Evolutionary conservation across 1,140 invertebrate species (phyloP).

Genomic region (Myzus persicae): DNA sequence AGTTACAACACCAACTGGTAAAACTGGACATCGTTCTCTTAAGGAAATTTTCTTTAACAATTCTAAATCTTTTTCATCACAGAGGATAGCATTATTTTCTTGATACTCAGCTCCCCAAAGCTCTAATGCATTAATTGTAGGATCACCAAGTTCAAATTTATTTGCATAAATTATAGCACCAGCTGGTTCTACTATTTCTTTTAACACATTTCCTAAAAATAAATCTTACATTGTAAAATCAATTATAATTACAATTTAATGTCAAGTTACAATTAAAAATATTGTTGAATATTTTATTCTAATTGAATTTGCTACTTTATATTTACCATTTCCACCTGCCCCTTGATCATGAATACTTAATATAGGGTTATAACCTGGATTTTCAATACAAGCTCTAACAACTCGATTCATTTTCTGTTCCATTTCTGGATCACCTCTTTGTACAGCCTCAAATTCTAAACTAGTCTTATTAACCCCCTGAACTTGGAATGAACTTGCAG

Average conservation of each 20-base stretch:
- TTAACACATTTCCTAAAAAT: constrained; percentile 87
- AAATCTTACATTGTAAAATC: constrained; percentile 30
- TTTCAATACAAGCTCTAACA: constrained; percentile 89
- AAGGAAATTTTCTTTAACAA: constrained; percentile 78
- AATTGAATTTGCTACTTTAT: neutral
- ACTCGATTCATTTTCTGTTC: constrained; percentile 96
- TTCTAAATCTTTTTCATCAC: constrained; percentile 71
- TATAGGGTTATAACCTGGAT: constrained; percentile 85
- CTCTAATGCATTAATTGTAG: constrained; percentile 90
- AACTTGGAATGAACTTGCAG: constrained; percentile 90
- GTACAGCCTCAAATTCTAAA: constrained; percentile 95
- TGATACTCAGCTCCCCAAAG: constrained; percentile 99
- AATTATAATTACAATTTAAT: constrained; percentile 1
- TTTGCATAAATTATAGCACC: constrained; percentile 91
- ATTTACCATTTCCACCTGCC: constrained; percentile 91
- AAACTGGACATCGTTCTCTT: constrained; percentile 91
- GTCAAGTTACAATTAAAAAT: constrained; percentile 1
- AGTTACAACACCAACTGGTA: constrained; percentile 91
- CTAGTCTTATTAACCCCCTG: constrained; percentile 85
- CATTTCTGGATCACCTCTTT: constrained; percentile 98
- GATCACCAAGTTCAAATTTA: constrained; percentile 91
- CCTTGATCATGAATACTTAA: constrained; percentile 95
- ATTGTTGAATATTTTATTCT: neutral
- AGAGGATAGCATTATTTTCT: constrained; percentile 91
- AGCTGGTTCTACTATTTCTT: constrained; percentile 92